Evolutionary conservation across 2,888 invertebrate species (phyloP).

Genomic region (Cephonodes hylas): DNA sequence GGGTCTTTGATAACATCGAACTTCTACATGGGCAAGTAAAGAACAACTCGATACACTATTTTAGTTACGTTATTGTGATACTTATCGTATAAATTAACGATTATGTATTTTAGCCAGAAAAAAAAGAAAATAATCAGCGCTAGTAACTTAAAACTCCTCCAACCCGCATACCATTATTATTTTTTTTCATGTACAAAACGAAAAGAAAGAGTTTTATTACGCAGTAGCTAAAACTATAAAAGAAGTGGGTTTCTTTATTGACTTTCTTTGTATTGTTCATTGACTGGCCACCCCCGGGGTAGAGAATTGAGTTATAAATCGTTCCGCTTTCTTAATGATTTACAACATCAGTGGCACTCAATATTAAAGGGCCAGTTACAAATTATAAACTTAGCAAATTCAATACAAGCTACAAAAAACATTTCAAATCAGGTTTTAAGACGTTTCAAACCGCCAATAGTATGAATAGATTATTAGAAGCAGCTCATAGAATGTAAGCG

Average conservation of each 20-base stretch:
- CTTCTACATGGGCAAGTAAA: too few relatives aligned
- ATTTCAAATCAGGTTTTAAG: constrained; percentile 6
- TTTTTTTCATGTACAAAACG: constrained; percentile 25
- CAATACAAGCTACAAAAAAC: neutral
- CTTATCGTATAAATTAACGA: neutral
- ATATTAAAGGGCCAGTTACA: constrained; percentile 10
- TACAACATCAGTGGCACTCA: constrained; percentile 50
- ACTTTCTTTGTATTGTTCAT: constrained; percentile 42
- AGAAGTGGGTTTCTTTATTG: constrained; percentile 55
- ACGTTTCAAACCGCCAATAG: neutral
- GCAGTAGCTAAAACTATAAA: constrained; percentile 61
- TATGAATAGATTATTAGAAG: constrained; percentile 18
- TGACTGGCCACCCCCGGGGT: constrained; percentile 51
- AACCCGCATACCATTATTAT: constrained; percentile 37
- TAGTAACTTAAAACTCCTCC: neutral
- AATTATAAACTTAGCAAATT: neutral
- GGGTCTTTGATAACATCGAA: neutral
- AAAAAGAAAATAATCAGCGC: neutral
- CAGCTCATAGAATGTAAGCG: constrained; percentile 29
- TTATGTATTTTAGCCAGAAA: neutral
- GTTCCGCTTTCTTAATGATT: constrained; percentile 49
- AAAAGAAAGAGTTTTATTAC: constrained; percentile 59
- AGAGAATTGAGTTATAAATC: constrained; percentile 47
- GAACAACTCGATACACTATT: too few relatives aligned
- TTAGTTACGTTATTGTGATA: neutral